Evolutionary conservation across 2,797 vertebrate genomes (phyloP).

Genomic region (Xenentodon cancila): DNA sequence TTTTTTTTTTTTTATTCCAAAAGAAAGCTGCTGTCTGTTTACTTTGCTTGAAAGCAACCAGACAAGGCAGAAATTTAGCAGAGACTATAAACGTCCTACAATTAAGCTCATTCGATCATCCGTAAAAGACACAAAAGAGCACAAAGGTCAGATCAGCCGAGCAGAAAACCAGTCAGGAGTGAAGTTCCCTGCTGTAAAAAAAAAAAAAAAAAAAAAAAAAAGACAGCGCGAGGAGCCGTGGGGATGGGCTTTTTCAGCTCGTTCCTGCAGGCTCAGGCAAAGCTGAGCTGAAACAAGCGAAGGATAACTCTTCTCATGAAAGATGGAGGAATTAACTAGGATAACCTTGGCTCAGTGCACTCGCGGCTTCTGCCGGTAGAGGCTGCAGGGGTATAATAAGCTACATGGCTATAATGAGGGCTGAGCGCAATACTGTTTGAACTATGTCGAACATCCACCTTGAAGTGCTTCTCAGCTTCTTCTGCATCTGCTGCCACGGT

Average conservation of each 20-base stretch:
- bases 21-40: constrained; percentile 28
- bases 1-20: too few relatives aligned
- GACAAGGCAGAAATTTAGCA: constrained; percentile 11
- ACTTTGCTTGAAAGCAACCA: constrained; percentile 11
- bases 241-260: constrained; percentile 46
- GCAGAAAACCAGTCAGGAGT: constrained; percentile 32
- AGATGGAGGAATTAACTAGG: constrained; percentile 76
- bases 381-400: constrained; percentile 72
- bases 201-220: background rate
- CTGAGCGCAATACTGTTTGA: constrained; percentile 54
- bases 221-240: constrained; percentile 29
- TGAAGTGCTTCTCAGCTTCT: constrained; percentile 29
- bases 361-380: constrained; percentile 60
- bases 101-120: constrained; percentile 52
- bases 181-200: constrained; percentile 51
- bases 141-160: constrained; percentile 46
- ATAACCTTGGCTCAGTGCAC: constrained; percentile 73
- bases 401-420: constrained; percentile 71
- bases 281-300: constrained; percentile 61
- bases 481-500: background rate
- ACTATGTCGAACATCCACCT: constrained; percentile 40
- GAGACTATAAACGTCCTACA: constrained; percentile 22
- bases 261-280: constrained; percentile 56
- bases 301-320: constrained; percentile 71
- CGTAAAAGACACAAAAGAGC: constrained; percentile 21